Percentiles rank a stretch among this genome's conserved stretches.
Conservation (phyloP, 2,888 invertebrate species). For the Gerris lacustris region DNA sequence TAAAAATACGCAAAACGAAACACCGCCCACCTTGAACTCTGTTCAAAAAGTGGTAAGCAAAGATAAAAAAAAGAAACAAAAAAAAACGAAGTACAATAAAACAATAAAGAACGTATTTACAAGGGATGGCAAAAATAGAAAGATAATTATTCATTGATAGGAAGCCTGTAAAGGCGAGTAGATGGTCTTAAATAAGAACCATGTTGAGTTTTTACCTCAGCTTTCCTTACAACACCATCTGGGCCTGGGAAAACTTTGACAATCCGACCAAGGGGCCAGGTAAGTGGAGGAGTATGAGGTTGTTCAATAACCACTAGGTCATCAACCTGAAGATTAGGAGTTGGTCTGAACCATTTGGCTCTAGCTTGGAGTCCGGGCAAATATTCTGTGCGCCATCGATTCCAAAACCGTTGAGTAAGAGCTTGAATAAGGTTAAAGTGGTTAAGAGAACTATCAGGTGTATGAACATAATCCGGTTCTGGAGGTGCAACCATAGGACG, state of each 20-base stretch:
- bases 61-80: neutral
- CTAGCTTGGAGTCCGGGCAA: slow-evolving; percentile 1
- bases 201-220: neutral
- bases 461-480: neutral
- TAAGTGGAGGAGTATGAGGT: neutral
- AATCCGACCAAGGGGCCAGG: neutral
- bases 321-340: neutral
- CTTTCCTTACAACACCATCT: neutral
- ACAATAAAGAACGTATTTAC: neutral
- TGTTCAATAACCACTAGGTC: neutral
- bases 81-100: neutral
- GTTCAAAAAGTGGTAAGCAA: neutral
- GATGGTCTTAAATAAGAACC: neutral
- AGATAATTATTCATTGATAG: neutral
- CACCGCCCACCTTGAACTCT: neutral
- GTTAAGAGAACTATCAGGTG: neutral
- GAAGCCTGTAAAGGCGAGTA: neutral
- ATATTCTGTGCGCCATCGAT: neutral
- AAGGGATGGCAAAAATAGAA: neutral
- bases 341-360: slow-evolving; percentile 1
- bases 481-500: neutral
- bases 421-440: neutral
- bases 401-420: neutral
- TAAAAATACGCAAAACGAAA: neutral
- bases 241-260: neutral